phyloP scores from a whole-genome alignment of 2,113 vertebrate species.

The Scolopax mira region DNA sequence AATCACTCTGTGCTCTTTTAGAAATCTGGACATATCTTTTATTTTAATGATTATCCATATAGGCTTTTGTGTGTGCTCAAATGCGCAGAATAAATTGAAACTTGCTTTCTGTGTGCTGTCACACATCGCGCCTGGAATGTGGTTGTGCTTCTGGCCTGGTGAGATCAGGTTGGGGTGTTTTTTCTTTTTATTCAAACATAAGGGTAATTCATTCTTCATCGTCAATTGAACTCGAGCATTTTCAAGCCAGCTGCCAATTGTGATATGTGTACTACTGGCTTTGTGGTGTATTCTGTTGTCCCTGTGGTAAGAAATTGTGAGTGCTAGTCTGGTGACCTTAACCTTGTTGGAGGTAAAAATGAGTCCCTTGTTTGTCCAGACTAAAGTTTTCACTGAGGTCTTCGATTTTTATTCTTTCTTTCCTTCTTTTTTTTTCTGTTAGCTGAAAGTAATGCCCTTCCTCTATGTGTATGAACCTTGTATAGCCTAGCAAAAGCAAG shows the following conservation, averaged over 20 bases:
- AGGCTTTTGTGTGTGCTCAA: conserved; percentile 60
- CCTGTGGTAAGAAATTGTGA: not conserved
- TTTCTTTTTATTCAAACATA: conserved; percentile 43
- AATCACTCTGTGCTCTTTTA: conserved; percentile 23
- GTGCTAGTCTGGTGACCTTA: conserved; percentile 15
- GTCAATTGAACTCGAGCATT: conserved; percentile 37
- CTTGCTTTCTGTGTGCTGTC: conserved; percentile 42
- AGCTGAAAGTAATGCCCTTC: not conserved
- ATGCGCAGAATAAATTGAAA: conserved; percentile 59
- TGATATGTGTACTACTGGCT: not conserved
- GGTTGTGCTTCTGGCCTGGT: conserved; percentile 53
- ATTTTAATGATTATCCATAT: conserved; percentile 47
- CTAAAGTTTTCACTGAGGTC: conserved; percentile 6
- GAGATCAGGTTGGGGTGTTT: conserved; percentile 26
- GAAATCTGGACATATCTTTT: conserved; percentile 35
- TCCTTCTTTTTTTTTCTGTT: not conserved
- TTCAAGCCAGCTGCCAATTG: conserved; percentile 60
- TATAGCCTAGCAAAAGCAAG: not conserved
- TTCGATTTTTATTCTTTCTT: not conserved
- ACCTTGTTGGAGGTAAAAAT: conserved; percentile 52
- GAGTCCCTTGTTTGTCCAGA: conserved; percentile 18
- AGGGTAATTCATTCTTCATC: conserved; percentile 65
- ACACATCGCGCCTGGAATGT: conserved; percentile 33
- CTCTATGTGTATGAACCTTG: not conserved
- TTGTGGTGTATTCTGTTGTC: conserved; percentile 57